phyloP scores from a whole-genome alignment of 2,797 vertebrate species.

The Neosilurus mollespiculum region DNA sequence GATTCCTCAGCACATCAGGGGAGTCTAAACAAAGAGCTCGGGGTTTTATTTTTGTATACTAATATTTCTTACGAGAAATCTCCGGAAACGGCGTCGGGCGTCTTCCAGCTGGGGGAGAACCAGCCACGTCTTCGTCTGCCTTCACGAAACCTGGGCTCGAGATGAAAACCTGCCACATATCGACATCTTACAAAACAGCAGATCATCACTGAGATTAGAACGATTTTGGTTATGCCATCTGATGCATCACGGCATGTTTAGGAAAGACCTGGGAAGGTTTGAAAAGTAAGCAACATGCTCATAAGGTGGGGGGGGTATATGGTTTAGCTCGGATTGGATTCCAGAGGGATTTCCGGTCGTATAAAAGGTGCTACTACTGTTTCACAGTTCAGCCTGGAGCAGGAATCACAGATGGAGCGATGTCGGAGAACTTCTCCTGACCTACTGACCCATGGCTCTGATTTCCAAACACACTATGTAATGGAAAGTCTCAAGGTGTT shows the following conservation, averaged over 20 bases:
- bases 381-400: slow-evolving; percentile 13
- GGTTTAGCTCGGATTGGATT: not conserved
- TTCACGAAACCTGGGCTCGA: slow-evolving; percentile 26
- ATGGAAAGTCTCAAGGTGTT: not conserved
- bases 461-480: slow-evolving; percentile 26
- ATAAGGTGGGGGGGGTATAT: not conserved
- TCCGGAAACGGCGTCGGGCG: slow-evolving; percentile 35
- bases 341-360: slow-evolving; percentile 12
- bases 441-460: slow-evolving; percentile 28
- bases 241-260: not conserved
- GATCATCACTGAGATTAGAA: slow-evolving; percentile 13
- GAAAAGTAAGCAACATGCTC: slow-evolving; percentile 2
- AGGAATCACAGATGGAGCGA: slow-evolving; percentile 8
- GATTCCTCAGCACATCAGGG: slow-evolving; percentile 14
- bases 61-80: slow-evolving; percentile 40
- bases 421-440: slow-evolving; percentile 10
- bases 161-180: slow-evolving; percentile 19
- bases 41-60: slow-evolving; percentile 21
- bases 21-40: slow-evolving; percentile 12
- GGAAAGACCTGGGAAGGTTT: too few relatives aligned
- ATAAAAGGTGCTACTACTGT: not conserved
- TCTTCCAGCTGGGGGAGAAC: slow-evolving; percentile 45
- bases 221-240: not conserved
- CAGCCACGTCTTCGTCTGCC: slow-evolving; percentile 47
- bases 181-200: slow-evolving; percentile 17